Evolutionary conservation across 1,140 invertebrate species (phyloP).

Genomic region (Halictus rubicundus): DNA sequence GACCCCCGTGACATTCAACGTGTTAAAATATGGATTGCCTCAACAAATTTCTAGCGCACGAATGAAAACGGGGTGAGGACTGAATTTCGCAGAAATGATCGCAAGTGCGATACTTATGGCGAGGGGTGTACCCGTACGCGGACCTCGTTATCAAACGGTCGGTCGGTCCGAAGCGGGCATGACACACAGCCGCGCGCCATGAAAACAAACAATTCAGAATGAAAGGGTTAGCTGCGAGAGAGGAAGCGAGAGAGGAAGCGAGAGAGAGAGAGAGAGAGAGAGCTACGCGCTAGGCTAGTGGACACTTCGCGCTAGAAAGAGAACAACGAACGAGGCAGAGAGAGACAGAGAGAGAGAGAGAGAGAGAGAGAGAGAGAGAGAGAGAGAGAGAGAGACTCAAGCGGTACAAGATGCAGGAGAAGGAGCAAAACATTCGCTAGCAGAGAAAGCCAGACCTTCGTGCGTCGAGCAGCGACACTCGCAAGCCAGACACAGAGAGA

Average conservation of each 20-base stretch:
- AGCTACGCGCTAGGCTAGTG: no score
- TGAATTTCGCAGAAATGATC: no score
- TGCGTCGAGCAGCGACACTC: neutral
- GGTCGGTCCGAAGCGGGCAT: slow-evolving; percentile 31
- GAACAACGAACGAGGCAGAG: no score
- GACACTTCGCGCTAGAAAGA: neutral
- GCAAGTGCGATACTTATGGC: no score
- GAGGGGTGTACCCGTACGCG: neutral
- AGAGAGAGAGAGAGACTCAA: neutral
- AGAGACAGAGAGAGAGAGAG: neutral
- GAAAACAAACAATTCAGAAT: slow-evolving; percentile 50
- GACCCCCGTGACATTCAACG: no score
- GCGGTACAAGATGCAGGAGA: slow-evolving; percentile 18
- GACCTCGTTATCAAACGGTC: slow-evolving; percentile 38
- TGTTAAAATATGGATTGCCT: no score
- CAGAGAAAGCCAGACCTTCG: slow-evolving; percentile 22
- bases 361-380: neutral
- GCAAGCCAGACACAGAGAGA: neutral
- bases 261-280: neutral
- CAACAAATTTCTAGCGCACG: no score
- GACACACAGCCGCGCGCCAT: slow-evolving; percentile 28
- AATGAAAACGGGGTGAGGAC: no score
- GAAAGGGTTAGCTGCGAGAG: slow-evolving; percentile 33
- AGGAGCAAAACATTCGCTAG: slow-evolving; percentile 15
- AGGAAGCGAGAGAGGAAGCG: slow-evolving; percentile 3